These are phyloP conservation scores for Zoroaster sp. DNA, from an alignment of 53 echinoderm and acorn worm genomes.

Conservation along the genomic window DNA sequence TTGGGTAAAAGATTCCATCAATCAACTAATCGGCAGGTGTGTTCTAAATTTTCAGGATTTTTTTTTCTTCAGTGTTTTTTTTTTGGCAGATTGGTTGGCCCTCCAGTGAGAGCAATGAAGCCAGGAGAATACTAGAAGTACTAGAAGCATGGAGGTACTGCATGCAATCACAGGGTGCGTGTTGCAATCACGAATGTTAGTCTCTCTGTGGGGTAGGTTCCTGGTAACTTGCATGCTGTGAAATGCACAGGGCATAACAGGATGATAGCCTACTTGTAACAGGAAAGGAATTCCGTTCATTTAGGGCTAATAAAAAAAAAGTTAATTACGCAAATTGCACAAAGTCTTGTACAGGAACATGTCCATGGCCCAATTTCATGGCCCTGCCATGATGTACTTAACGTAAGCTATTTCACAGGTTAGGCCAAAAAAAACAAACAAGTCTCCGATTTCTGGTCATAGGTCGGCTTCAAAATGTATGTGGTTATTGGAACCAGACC, in stretches of 20 bases:
- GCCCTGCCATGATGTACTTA: no score
- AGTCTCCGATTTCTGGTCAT: no score
- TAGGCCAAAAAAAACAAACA: no score
- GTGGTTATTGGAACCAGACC: no score
- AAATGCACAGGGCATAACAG: slow-evolving; percentile 1
- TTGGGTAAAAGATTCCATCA: slow-evolving; percentile 40
- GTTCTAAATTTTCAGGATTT: slow-evolving; percentile 21
- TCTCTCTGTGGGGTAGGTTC: not conserved
- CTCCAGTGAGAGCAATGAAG: not conserved
- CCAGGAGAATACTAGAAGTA: not conserved
- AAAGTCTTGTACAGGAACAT: no score
- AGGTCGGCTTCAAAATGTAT: no score
- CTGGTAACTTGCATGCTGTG: not conserved
- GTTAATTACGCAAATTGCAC: no score
- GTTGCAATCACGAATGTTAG: not conserved
- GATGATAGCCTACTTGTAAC: not conserved
- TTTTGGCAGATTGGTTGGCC: not conserved
- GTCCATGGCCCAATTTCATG: no score
- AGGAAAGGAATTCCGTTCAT: not conserved
- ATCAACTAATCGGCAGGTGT: slow-evolving; percentile 47
- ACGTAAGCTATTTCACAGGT: no score
- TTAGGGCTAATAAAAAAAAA: not conserved
- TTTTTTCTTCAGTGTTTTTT: not conserved
- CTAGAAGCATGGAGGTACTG: not conserved
- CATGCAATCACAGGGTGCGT: not conserved